phyloP scores from a whole-genome alignment of 2,113 vertebrate species.

The Hipposideros armiger region DNA sequence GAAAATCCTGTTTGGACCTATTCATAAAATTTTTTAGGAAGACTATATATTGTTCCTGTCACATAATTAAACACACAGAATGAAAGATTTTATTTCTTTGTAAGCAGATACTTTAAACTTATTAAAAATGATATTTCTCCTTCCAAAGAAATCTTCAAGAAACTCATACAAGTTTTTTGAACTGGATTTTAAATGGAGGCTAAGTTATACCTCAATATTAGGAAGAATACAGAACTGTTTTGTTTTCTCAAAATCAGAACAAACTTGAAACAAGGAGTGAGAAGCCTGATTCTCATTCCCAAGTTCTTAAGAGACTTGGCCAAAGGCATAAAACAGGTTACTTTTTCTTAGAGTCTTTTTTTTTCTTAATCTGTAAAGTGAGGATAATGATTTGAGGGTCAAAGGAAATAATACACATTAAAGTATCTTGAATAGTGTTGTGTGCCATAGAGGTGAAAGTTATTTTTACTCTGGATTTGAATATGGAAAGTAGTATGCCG shows the following conservation, averaged over 20 bases:
- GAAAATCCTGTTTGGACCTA: conserved; percentile 23
- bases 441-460: background rate
- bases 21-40: conserved; percentile 3
- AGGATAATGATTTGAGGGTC: background rate
- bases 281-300: conserved; percentile 2
- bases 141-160: conserved; percentile 7
- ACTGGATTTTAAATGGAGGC: conserved; percentile 9
- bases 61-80: background rate
- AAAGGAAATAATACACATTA: conserved; percentile 3
- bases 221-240: background rate
- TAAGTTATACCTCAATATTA: conserved; percentile 13
- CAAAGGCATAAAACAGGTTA: background rate
- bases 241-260: conserved; percentile 13
- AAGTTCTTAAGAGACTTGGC: background rate
- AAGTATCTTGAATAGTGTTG: background rate
- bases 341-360: background rate
- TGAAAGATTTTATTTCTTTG: background rate
- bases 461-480: background rate
- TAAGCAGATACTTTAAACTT: background rate
- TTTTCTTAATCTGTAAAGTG: background rate
- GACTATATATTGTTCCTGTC: background rate
- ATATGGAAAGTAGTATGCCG: background rate
- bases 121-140: background rate
- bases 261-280: background rate
- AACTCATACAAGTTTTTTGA: conserved; percentile 13